phyloP scores from a whole-genome alignment of 2,888 invertebrate genomes.

The Drosophila macrothrix region DNA sequence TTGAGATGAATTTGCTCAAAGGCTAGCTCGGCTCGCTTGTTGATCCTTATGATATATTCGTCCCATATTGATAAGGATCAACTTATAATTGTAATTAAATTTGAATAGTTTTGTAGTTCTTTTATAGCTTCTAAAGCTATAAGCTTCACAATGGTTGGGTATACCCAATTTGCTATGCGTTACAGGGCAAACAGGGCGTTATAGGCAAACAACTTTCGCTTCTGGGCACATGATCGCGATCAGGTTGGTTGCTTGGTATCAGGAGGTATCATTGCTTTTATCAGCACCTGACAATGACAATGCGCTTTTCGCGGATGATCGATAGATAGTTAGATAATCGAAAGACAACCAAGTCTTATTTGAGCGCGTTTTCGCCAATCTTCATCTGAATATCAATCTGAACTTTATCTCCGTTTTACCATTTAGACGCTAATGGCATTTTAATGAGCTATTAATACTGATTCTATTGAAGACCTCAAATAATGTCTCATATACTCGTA shows the following conservation, averaged over 20 bases:
- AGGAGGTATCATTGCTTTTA: conserved; percentile 1
- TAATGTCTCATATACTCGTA: neutral
- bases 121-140: neutral
- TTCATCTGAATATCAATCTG: neutral
- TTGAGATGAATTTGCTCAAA: neutral
- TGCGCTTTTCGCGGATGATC: neutral
- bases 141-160: neutral
- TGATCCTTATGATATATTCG: neutral
- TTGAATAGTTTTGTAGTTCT: neutral
- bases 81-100: neutral
- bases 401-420: neutral
- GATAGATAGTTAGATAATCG: neutral
- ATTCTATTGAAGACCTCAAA: neutral
- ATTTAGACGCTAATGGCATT: conserved; percentile 1
- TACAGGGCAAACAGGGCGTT: neutral
- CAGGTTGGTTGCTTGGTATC: neutral
- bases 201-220: neutral
- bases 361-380: neutral
- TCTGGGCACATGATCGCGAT: conserved; percentile 6
- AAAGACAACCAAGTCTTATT: neutral
- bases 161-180: neutral
- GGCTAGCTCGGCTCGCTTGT: neutral
- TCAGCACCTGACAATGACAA: conserved; percentile 10
- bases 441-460: neutral
- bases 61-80: neutral